Evolutionary conservation across 2,888 invertebrate genomes (phyloP).

Genomic region (Drosophila engyochracea): DNA sequence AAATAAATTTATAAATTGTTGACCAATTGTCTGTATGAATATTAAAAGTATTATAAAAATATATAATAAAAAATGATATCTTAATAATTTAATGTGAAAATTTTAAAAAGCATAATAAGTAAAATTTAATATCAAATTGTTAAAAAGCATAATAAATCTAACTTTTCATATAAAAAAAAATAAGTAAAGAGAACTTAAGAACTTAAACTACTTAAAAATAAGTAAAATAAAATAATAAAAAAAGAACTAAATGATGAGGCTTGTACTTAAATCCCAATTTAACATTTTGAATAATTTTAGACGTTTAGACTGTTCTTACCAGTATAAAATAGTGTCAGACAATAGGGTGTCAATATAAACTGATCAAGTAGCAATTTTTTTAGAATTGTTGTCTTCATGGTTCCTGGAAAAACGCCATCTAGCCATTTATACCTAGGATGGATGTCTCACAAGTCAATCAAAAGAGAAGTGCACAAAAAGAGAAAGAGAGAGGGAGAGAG

Average conservation of each 20-base stretch:
- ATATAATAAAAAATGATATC: not conserved
- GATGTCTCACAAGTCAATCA: not conserved
- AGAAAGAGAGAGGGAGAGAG: too few species aligned
- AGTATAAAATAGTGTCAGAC: conserved; percentile 90
- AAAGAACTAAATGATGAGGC: not conserved
- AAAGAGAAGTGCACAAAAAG: not conserved
- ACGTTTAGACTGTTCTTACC: conserved; percentile 85
- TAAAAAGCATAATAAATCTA: not conserved
- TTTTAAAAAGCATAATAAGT: not conserved
- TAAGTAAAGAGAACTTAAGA: not conserved
- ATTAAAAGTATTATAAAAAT: not conserved
- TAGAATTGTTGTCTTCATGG: conserved; percentile 87
- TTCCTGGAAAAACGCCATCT: conserved; percentile 90
- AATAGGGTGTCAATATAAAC: conserved; percentile 90
- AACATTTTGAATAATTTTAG: not conserved
- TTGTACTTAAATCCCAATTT: not conserved
- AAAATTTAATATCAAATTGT: not conserved
- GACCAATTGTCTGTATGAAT: not conserved
- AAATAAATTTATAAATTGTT: not conserved
- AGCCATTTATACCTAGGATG: conserved; percentile 91
- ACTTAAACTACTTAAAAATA: not conserved
- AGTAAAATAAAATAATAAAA: not conserved
- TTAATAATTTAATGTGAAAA: not conserved
- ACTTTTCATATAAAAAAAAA: not conserved
- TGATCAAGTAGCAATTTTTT: conserved; percentile 92